Percentiles rank a stretch among this genome's conserved stretches.
These are phyloP conservation scores for Anticlea derivata DNA, from an alignment of 2,888 invertebrate genomes.

Conservation along the genomic window DNA sequence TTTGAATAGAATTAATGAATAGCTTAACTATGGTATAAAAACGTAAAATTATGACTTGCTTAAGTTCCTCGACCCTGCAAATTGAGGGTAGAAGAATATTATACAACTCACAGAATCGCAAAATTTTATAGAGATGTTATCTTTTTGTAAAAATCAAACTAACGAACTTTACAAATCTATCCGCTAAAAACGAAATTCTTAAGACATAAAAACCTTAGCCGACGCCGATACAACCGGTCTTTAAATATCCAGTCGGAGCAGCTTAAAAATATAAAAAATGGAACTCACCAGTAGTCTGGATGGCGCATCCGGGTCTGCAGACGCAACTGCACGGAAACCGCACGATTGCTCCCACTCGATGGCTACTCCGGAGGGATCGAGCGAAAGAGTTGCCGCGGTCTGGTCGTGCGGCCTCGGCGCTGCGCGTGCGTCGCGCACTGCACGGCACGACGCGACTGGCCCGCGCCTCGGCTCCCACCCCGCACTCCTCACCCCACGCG, in stretches of 20 bases:
- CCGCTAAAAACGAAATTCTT: constrained; percentile 3
- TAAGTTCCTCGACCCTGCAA: too few relatives aligned
- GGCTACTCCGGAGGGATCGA: constrained; percentile 29
- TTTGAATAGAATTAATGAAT: too few relatives aligned
- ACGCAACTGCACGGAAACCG: constrained; percentile 42
- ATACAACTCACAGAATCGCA: too few relatives aligned
- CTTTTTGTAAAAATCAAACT: too few relatives aligned
- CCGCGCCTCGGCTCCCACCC: constrained; percentile 54
- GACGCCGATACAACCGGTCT: constrained; percentile 44
- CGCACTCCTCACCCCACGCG: constrained; percentile 39
- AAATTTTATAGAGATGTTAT: too few relatives aligned
- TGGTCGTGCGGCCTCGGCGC: constrained; percentile 50
- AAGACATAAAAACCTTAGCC: neutral
- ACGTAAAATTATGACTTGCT: too few relatives aligned
- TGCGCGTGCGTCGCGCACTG: constrained; percentile 61
- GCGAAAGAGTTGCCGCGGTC: constrained; percentile 35
- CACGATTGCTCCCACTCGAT: constrained; percentile 55
- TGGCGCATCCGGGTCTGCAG: constrained; percentile 44
- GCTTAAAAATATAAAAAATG: constrained; percentile 9
- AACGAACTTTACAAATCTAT: constrained; percentile 1
- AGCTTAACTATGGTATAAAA: too few relatives aligned
- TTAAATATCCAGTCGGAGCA: constrained; percentile 26
- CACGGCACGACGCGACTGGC: constrained; percentile 67
- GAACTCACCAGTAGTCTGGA: constrained; percentile 55
- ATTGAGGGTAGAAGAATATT: too few relatives aligned